Conservation (phyloP, 1,140 invertebrate species). For the Drosophila pseudoananassae region DNA sequence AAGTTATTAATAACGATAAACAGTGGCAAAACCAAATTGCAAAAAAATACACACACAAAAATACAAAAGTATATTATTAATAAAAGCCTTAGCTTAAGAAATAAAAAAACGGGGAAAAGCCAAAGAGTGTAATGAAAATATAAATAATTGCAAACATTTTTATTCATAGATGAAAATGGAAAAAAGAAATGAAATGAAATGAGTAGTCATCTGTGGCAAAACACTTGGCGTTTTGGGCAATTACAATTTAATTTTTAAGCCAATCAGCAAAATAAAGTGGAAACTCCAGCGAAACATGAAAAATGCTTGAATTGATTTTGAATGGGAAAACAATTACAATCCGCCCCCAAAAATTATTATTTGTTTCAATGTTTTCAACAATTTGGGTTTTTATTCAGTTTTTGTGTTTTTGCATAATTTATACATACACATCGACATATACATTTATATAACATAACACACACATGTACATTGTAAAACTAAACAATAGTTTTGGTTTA, state of each 20-base stretch:
- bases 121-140: constrained; percentile 22
- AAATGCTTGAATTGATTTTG: constrained; percentile 34
- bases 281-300: constrained; percentile 49
- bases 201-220: constrained; percentile 39
- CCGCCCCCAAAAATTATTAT: background rate
- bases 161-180: constrained; percentile 5
- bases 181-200: constrained; percentile 37
- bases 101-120: constrained; percentile 25
- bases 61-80: constrained; percentile 36
- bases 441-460: constrained; percentile 58
- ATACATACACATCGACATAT: constrained; percentile 52
- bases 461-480: constrained; percentile 54
- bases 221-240: constrained; percentile 53
- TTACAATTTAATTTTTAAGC: constrained; percentile 66
- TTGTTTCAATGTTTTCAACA: constrained; percentile 36
- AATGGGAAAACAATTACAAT: constrained; percentile 24
- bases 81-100: constrained; percentile 60
- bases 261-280: constrained; percentile 55
- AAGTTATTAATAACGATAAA: constrained; percentile 60
- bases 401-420: constrained; percentile 62
- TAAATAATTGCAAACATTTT: constrained; percentile 26
- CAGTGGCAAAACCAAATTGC: constrained; percentile 16
- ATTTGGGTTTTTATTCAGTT: constrained; percentile 43
- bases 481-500: constrained; percentile 54
- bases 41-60: constrained; percentile 25